Base-by-base conservation (phyloP, 2,888 invertebrate genomes). In the Agrilus cyanescens region DNA sequence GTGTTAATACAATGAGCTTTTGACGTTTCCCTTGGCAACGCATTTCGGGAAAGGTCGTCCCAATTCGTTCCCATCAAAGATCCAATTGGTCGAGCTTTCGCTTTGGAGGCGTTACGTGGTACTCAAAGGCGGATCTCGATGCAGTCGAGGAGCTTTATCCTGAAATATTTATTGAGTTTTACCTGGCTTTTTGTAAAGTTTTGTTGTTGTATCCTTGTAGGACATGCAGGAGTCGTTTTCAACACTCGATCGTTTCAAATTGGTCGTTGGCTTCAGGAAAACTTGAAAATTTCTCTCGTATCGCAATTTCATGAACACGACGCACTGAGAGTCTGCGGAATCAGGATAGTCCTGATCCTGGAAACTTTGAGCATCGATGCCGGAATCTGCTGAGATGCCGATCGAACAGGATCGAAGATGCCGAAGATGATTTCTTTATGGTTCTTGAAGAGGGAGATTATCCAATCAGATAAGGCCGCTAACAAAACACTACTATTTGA, bases 401-500 rank as follows among this genome's bases (percentile, higher is more conserved):
- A 25, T 25, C 25, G 10, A 10, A 25, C 10, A 25, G 10, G 25
- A 25, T 25, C 25, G 25, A 25, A 25, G 25, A 25, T 25, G 25
- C 25, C 25, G 25, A 25, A 25, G 25, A 25, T 25, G 29, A 44
- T 38, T 43, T 37, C 44, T 33, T 46, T 47, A 40, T 47, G 41
- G 41, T 42, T 46, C 37, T 40, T 45, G 43, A 63, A 61, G 65
- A 62, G 65, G 64, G 66, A 67, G 68, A 67, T 67, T 57, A 56
- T 61, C 68, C 68, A 68, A 68, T 68, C 60, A 64, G 68, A 68
- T 68, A 68, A 66, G 59, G 57, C 57, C 56, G 58, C 62, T 66
- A 64, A 67, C 67, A 68, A 67, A 68, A 68, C 67, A 67, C 63
- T 64, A 66, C 66, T 67, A 68, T 67, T 67, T 68, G 68, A 68